Evolutionary conservation across 2,888 invertebrate species (phyloP), one percentile per base, ranked within the genome.

Genomic region (Anthophora plumipes): DNA sequence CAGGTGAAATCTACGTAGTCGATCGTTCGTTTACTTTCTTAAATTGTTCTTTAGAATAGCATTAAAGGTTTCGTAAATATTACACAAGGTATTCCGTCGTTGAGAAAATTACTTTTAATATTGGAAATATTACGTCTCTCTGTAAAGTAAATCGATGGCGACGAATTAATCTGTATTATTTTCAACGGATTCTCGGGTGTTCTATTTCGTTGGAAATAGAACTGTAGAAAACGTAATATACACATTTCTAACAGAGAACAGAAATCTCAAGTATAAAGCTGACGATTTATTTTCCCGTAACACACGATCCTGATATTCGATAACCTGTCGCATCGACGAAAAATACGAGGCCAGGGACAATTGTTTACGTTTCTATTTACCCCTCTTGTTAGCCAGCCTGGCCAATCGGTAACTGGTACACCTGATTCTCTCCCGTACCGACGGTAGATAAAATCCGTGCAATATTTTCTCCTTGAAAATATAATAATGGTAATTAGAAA

Each of bases 341-440:
- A 73, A 73, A 73, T 70, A 71, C 20, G 25, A 50, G 50, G 20
- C 55, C 59, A 17, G 43, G 59, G 14, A 61, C 54, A 20, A 72
- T 77, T 61, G 48, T 61, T 77, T 72, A 17, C 22, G n/a, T 57
- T 55, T 63, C 60, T 46, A 41, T 71, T 76, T 79, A 71, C 46
- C 37, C n/a, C 14, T 39, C 17, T 54, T 37, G 37, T 48, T 50
- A 7, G n/a, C 41, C 59, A 17, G 17, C 11, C 9, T 11, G 37
- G 63, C 61, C 63, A 25, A 43, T 70, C 50, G 77, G 41, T 72
- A 68, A 67, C 50, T 41, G 17, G 37, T 59, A n/a, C 25, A 25
- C 17, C 37, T 22, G 12, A 12, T 37, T 61, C 25, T 11, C 72
- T 59, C 25, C 50, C 2, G 22, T 80, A 77, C 80, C 80, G 77